phyloP scores from a whole-genome alignment of 2,113 vertebrate species.

The Synodontis membranacea region DNA sequence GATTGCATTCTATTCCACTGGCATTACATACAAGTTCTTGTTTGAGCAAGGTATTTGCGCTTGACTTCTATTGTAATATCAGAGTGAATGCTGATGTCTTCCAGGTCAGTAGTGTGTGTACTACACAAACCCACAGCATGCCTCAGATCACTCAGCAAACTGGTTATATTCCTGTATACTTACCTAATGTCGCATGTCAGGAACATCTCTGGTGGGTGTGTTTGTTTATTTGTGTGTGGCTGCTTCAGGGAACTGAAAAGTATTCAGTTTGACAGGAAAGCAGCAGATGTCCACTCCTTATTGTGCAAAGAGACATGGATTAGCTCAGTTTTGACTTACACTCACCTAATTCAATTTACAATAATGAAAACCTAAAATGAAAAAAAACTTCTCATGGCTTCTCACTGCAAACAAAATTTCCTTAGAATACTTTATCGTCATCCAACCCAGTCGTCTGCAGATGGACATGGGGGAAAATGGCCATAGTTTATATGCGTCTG shows the following conservation, averaged over 20 bases:
- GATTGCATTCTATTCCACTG: background rate
- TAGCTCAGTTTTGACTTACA: background rate
- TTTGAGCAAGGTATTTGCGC: slow-evolving; percentile 20
- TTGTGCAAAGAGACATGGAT: background rate
- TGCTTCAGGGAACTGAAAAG: background rate
- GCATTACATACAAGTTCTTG: background rate
- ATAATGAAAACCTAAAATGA: background rate
- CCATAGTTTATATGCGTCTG: background rate
- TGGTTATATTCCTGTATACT: background rate
- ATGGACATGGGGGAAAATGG: background rate
- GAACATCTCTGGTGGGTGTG: background rate
- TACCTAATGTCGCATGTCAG: background rate
- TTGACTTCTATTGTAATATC: background rate
- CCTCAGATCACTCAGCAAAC: background rate
- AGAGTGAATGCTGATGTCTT: slow-evolving; percentile 21
- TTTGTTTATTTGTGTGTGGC: background rate
- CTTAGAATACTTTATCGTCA: background rate
- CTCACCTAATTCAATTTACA: background rate
- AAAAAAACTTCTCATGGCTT: background rate
- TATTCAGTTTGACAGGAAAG: background rate
- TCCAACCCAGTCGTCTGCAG: background rate
- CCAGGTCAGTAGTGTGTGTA: slow-evolving; percentile 13
- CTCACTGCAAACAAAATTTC: background rate
- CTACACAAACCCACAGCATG: background rate
- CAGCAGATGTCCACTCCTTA: background rate